A percentile compares a stretch with the other conserved stretches of the same genome.
Evolutionary conservation across 2,888 invertebrate species (phyloP).

Genomic region (Amiota mariae): DNA sequence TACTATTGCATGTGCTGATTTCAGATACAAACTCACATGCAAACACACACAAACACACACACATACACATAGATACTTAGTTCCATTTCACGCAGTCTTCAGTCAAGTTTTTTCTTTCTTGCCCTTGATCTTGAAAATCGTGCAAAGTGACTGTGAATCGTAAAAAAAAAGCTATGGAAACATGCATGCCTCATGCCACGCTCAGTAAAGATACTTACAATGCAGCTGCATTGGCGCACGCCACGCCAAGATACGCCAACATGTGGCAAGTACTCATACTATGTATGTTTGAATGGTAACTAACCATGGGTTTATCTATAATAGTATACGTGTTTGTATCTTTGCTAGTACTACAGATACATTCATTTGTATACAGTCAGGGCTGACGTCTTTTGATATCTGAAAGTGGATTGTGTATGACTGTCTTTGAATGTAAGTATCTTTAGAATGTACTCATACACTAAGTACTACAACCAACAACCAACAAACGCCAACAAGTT

Average conservation of each 20-base stretch:
- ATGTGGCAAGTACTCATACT: neutral
- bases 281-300: neutral
- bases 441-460: slow-evolving; percentile 20
- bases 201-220: neutral
- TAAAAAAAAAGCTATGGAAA: slow-evolving; percentile 1
- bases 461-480: slow-evolving; percentile 26
- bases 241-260: neutral
- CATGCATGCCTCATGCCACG: slow-evolving; percentile 9
- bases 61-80: neutral
- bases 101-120: slow-evolving; percentile 18
- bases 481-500: slow-evolving; percentile 46
- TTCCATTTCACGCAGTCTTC: neutral
- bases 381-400: too few relatives aligned
- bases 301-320: neutral
- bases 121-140: slow-evolving; percentile 69
- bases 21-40: slow-evolving; percentile 7
- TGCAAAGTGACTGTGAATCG: slow-evolving; percentile 35
- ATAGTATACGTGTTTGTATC: neutral
- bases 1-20: slow-evolving; percentile 51
- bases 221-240: slow-evolving; percentile 27
- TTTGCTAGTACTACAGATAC: neutral
- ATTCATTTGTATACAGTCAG: too few relatives aligned
- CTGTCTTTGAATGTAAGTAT: neutral
- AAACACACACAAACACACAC: neutral
- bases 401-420: neutral